Evolutionary conservation across 2,113 vertebrate species (phyloP).

Genomic region (Crypturellus undulatus): DNA sequence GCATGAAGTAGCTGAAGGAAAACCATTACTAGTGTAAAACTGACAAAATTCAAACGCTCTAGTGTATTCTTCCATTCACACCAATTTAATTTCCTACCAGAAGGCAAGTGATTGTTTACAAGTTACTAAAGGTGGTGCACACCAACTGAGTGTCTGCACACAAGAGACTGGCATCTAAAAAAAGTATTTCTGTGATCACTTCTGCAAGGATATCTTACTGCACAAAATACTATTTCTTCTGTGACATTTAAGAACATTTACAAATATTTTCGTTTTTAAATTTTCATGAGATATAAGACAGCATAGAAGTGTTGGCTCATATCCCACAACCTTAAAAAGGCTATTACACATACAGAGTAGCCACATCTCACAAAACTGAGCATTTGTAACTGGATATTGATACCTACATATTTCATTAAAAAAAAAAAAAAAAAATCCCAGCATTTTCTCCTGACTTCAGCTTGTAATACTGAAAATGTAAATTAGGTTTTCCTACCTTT

Average conservation of each 20-base stretch:
- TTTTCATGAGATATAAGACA: neutral
- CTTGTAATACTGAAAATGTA: neutral
- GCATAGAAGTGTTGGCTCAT: neutral
- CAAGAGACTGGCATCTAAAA: neutral
- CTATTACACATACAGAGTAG: fast-evolving
- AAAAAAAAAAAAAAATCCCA: neutral
- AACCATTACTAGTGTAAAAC: neutral
- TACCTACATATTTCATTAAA: neutral
- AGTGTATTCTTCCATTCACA: neutral
- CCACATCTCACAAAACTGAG: neutral
- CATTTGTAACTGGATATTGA: neutral
- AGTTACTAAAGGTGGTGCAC: neutral
- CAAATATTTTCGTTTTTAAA: neutral
- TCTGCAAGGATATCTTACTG: neutral
- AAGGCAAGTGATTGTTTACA: neutral
- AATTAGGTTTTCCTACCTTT: slow-evolving; percentile 72
- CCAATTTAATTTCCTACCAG: neutral
- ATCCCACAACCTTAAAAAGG: neutral
- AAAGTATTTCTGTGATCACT: neutral
- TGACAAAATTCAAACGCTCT: neutral
- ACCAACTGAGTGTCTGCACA: neutral
- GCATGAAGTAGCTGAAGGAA: slow-evolving; percentile 78
- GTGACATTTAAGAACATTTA: neutral
- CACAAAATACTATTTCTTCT: neutral
- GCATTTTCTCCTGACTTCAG: neutral